Percentiles rank a stretch among this genome's conserved stretches.
These are phyloP conservation scores for Drosophila meridiana DNA, from an alignment of 2,888 invertebrate genomes.

Conservation along the genomic window DNA sequence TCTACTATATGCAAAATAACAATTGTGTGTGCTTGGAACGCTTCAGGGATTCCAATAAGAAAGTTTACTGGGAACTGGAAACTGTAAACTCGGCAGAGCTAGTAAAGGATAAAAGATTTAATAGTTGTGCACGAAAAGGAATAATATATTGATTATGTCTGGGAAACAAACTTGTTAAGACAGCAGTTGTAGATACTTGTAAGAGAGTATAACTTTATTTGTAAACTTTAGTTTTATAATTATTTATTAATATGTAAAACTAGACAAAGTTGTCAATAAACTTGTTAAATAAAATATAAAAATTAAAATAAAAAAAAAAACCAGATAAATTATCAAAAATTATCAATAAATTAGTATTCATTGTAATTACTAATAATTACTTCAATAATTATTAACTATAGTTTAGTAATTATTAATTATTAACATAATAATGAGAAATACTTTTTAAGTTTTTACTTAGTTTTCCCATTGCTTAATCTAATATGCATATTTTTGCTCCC, in stretches of 20 bases:
- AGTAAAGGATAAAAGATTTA: background rate
- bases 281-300: too few species aligned
- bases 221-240: too few species aligned
- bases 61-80: background rate
- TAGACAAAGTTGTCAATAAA: too few species aligned
- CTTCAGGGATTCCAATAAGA: background rate
- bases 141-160: background rate
- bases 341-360: too few species aligned
- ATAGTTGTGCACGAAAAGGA: background rate
- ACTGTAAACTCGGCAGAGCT: background rate
- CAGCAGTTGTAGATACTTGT: background rate
- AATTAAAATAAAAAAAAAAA: too few species aligned
- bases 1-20: constrained; percentile 3
- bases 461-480: background rate
- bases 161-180: background rate
- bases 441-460: background rate
- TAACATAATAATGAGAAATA: background rate
- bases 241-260: too few species aligned
- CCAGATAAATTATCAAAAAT: too few species aligned
- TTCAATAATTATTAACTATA: background rate
- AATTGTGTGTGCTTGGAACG: background rate
- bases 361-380: too few species aligned
- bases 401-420: background rate
- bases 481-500: background rate
- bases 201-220: too few species aligned